Evolutionary conservation across 2,888 invertebrate species (phyloP).

Genomic region (Mystacides longicornis): DNA sequence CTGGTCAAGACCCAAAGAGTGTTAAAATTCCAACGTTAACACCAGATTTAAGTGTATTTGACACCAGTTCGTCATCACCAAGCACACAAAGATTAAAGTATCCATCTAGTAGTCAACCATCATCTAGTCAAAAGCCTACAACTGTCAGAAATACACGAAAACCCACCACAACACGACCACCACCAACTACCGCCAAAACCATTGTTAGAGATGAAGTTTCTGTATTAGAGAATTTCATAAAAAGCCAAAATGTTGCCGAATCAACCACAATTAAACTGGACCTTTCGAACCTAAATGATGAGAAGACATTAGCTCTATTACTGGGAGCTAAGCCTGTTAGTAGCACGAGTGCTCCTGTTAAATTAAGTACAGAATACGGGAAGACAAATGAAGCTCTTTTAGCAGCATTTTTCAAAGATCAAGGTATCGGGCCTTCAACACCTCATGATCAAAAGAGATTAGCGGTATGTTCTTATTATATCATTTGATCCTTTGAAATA

Average conservation of each 20-base stretch:
- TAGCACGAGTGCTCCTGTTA: slow-evolving; percentile 40
- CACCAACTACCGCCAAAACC: slow-evolving; percentile 38
- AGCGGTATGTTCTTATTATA: slow-evolving; percentile 40
- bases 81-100: slow-evolving; percentile 32
- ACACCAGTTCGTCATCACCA: slow-evolving; percentile 32
- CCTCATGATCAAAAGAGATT: slow-evolving; percentile 54
- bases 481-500: not conserved
- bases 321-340: slow-evolving; percentile 41
- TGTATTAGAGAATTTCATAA: slow-evolving; percentile 41
- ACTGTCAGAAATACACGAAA: slow-evolving; percentile 29
- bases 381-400: slow-evolving; percentile 62
- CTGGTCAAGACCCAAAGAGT: slow-evolving; percentile 19
- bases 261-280: slow-evolving; percentile 41
- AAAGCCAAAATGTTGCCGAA: slow-evolving; percentile 40
- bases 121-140: slow-evolving; percentile 25
- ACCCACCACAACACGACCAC: slow-evolving; percentile 34
- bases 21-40: slow-evolving; percentile 14
- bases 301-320: slow-evolving; percentile 41
- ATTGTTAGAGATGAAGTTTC: slow-evolving; percentile 47
- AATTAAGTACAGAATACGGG: slow-evolving; percentile 49
- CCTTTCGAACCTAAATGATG: slow-evolving; percentile 41
- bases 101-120: slow-evolving; percentile 20
- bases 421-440: slow-evolving; percentile 66
- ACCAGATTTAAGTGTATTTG: slow-evolving; percentile 14
- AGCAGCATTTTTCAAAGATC: slow-evolving; percentile 61